Evolutionary conservation across 2,888 invertebrate species (phyloP), one percentile per base, ranked within the genome.

Genomic region (Drosophila falleni): DNA sequence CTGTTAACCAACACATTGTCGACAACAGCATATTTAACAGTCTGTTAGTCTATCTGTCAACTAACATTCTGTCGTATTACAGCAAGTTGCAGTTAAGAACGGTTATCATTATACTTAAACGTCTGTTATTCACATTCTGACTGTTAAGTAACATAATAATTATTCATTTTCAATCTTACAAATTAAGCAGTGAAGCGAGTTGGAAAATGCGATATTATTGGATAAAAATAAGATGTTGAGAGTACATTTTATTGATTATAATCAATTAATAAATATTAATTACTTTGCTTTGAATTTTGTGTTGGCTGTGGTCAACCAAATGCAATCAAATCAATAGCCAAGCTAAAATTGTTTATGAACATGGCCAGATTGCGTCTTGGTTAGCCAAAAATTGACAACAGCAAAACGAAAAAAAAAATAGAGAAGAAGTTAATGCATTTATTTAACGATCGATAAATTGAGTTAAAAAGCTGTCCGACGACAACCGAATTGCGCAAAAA

Each of bases 401-500:
- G 9, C 31, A 49, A 29, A 54, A 42, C 16, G 39, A 33, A 13
- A 37, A 60, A 33, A 13, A 37, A 60, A 46, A 61, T 41, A 61
- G 49, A 65, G 23, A 26, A 60, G 71, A 81, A 78, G 70, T 78
- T 69, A 80, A 85, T 87, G 83, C 89, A 89, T 78, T 87, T 73
- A 81, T 70, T 75, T 74, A 84, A 78, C 81, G 79, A 79, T 73
- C 89, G 89, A 89, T 87, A 86, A 89, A 86, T 86, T 75, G 73
- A 71, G 65, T 56, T 64, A 70, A 85, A 82, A 81, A 81, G 82
- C 89, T 56, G 80, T 64, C 65, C 78, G 78, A 89, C 90, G 90
- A 87, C 89, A 90, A 90, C 90, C 81, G 91, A 85, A 89, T 90
- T 90, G 90, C 91, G 90, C 91, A 90, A 85, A 90, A 89, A 83